Percentiles rank a stretch among this genome's conserved stretches.
These are phyloP conservation scores for Pempheris klunzingeri DNA, from an alignment of 2,797 vertebrate species.

Conservation along the genomic window DNA sequence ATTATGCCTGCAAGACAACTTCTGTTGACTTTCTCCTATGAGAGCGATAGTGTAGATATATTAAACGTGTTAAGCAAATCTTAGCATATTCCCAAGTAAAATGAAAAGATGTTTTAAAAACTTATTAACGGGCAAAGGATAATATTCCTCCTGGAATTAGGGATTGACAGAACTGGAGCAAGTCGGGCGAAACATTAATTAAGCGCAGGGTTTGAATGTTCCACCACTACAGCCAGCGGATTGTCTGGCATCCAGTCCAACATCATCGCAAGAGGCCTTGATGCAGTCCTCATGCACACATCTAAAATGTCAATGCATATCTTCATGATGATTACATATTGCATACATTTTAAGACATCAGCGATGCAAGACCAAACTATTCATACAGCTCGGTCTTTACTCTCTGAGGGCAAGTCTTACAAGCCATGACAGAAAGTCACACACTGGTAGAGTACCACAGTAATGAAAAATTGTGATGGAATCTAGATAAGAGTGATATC, in stretches of 20 bases:
- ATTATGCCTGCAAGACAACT: conserved; percentile 37
- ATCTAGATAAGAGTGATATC: conserved; percentile 65
- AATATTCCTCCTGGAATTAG: conserved; percentile 82
- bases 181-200: conserved; percentile 82
- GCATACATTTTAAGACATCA: conserved; percentile 38
- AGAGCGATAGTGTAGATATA: conserved; percentile 62
- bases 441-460: conserved; percentile 28
- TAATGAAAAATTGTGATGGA: conserved; percentile 67
- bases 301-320: conserved; percentile 55
- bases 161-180: conserved; percentile 86
- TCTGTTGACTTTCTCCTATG: conserved; percentile 58
- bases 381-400: conserved; percentile 44
- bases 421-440: conserved; percentile 55
- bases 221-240: conserved; percentile 50
- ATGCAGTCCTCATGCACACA: conserved; percentile 35
- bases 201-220: conserved; percentile 74
- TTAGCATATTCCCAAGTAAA: conserved; percentile 72
- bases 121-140: conserved; percentile 79
- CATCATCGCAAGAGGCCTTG: conserved; percentile 38
- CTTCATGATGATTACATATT: conserved; percentile 27
- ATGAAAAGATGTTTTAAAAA: conserved; percentile 80
- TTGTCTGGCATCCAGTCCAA: conserved; percentile 42
- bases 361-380: conserved; percentile 26
- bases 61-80: conserved; percentile 77
- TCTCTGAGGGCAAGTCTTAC: conserved; percentile 40